Base-by-base conservation (phyloP, 1,140 invertebrate genomes). In the Drosophila willistoni region DNA sequence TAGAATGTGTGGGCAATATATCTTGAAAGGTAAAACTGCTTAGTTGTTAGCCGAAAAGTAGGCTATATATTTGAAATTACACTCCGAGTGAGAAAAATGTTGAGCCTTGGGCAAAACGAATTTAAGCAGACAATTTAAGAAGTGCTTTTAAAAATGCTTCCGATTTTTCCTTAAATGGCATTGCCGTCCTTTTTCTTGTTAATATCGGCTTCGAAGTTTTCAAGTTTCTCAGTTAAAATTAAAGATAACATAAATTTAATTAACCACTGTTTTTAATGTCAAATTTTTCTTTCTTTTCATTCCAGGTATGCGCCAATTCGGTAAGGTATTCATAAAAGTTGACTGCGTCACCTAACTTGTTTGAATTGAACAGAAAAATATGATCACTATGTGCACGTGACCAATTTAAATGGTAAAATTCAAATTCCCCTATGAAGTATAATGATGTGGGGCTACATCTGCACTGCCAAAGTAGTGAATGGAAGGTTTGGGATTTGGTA, bases 51-150 rank as follows among this genome's bases (percentile, higher is more conserved):
- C 57, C 73, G 17, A 44, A 55, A 63, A 41, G 73, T 76, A 70
- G 73, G 73, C 65, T 25, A 76, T 69, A 77, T 77, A 77, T 76
- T 70, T 69, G 19, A 66, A 61, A 64, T 70, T 76, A 76, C 62
- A 64, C 36, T 72, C 67, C 62, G 64, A 63, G 57, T 41, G 25
- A 19, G 61, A 72, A 60, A 12, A 7, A 39, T 36, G 7, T 36
- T 36, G 7, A 14, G 44, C 14, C 17, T 47, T 19, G 14, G n/a
- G 7, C 14, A 7, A 10, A 10, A 19, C 7, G 2, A 51, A 51
- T 22, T 51, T 22, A 10, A 51, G 14, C 7, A 14, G 6, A 51
- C 7, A 51, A 51, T 51, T 51, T 51, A 51, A 51, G 12, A 12
- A 19, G 2, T 22, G 19, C 10, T 51, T 51, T 22, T 39, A 39